Evolutionary conservation across 2,888 invertebrate species (phyloP).

Genomic region (Pristionchus mayeri): DNA sequence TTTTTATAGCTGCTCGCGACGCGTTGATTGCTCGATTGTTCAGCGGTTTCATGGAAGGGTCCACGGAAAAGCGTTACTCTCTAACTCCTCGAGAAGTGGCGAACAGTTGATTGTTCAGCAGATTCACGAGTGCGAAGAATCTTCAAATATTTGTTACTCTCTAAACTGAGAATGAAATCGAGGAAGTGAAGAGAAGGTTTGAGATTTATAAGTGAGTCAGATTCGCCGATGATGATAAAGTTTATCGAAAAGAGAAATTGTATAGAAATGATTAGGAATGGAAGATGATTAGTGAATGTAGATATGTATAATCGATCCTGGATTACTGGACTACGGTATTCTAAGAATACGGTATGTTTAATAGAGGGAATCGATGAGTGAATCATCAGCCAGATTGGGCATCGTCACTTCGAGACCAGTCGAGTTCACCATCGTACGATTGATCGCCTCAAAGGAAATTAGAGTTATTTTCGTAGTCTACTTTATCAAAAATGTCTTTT

Average conservation of each 20-base stretch:
- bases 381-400: constrained; percentile 28
- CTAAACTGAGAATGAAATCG: neutral
- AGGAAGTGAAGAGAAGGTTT: neutral
- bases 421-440: constrained; percentile 37
- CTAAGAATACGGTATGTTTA: neutral
- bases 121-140: neutral
- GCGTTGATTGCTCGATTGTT: neutral
- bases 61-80: neutral
- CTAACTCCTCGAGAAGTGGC: neutral
- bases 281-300: neutral
- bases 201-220: neutral
- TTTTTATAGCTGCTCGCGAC: neutral
- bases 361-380: constrained; percentile 23
- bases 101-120: neutral
- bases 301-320: neutral
- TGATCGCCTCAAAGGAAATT: constrained; percentile 41
- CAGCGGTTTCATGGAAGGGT: neutral
- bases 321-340: neutral
- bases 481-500: neutral
- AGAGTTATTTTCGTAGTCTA: neutral
- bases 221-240: neutral
- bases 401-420: constrained; percentile 37
- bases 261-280: neutral
- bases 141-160: neutral
- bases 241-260: constrained; percentile 10